Evolutionary conservation across 2,888 invertebrate species (phyloP), one percentile per base, ranked within the genome.

Genomic region (Spisula subtruncata): DNA sequence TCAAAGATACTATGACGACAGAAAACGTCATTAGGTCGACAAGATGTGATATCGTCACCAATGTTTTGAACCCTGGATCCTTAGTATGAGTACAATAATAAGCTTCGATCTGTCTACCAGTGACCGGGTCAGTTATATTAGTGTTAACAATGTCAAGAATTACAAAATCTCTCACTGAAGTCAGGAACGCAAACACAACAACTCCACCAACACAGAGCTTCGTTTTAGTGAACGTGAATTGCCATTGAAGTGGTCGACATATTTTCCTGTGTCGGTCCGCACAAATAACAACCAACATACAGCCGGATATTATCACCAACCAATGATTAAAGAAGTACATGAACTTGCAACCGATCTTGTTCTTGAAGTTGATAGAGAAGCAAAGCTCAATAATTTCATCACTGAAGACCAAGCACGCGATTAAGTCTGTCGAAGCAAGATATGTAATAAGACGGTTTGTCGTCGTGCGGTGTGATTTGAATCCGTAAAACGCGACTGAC

Each of bases 361-460:
- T 83, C n/a, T 16, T 79, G 56, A 89, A 89, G 8, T 75, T 86
- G 10, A 89, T 25, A 0, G 86, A 83, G 46, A 80, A 83, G 71
- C 86, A 89, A 0, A 89, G 85, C 60, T 86, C 79, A 35, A 89
- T 60, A 6, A 89, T 89, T 80, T 86, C 86, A 25, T 86, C 89
- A 18, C 56, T n/a, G 46, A 83, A 60, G 6, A 86, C 79, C 29
- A 89, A 16, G 56, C 86, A 89, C 29, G 89, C 66, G 5, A 83
- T 80, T n/a, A 83, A 18, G 46, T 89, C 89, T 0, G 71, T 82
- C 0, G 29, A 18, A 0, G 89, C 82, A 20, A 89, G 51, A 6
- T 32, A 75, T 12, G 86, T 48, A 16, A 89, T 89, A 0, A 89
- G 35, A 25, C 29, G 41, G 51, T 82, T 89, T 20, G 85, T 89